These are phyloP conservation scores for Tipula helvola DNA, from an alignment of 2,888 invertebrate species.

Conservation along the genomic window DNA sequence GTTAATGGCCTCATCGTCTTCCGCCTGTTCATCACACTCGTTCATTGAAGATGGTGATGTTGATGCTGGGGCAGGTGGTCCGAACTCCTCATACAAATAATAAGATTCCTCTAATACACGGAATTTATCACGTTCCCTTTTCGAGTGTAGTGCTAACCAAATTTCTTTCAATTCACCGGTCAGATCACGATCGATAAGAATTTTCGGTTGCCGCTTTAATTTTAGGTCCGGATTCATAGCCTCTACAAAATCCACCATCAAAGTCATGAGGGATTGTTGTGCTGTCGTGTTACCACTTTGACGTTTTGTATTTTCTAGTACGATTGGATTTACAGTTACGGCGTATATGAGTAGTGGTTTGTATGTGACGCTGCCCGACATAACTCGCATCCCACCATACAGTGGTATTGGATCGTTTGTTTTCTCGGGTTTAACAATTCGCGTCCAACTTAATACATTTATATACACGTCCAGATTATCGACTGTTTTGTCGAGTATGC, in stretches of 20 bases:
- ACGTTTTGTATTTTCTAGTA: constrained; percentile 53
- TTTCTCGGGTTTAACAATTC: constrained; percentile 52
- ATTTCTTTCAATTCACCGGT: constrained; percentile 62
- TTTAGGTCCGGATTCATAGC: constrained; percentile 55
- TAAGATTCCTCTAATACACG: constrained; percentile 11
- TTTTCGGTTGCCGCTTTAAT: constrained; percentile 42
- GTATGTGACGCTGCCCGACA: constrained; percentile 13
- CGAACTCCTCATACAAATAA: constrained; percentile 20
- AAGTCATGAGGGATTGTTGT: constrained; percentile 50
- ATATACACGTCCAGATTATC: constrained; percentile 43
- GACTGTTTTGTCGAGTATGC: constrained; percentile 46
- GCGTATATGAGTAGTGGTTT: constrained; percentile 49
- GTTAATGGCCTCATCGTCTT: neutral
- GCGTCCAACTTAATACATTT: constrained; percentile 61
- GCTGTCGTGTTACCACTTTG: constrained; percentile 53
- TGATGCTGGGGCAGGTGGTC: constrained; percentile 12
- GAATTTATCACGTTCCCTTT: constrained; percentile 38
- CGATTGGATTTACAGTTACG: constrained; percentile 61
- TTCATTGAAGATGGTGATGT: neutral
- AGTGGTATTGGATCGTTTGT: constrained; percentile 54
- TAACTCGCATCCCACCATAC: constrained; percentile 59
- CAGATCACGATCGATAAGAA: constrained; percentile 54
- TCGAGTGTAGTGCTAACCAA: constrained; percentile 55
- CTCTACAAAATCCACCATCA: constrained; percentile 59
- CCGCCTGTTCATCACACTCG: neutral